Conservation (phyloP, 1,140 invertebrate genomes). For the Stegodyphus dumicola region DNA sequence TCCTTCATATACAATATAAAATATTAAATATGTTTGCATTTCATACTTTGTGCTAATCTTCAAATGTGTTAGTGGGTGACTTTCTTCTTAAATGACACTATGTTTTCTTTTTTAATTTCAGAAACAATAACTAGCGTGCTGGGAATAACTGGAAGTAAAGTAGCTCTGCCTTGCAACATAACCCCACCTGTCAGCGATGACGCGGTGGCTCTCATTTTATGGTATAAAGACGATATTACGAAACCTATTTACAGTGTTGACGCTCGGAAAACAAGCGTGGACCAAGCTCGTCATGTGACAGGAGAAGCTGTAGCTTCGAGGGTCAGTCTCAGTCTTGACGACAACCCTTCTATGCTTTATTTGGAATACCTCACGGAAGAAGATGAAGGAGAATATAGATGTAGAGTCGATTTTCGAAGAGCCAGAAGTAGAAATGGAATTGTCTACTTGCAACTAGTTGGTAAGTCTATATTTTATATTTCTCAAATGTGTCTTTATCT, state of each 20-base stretch:
- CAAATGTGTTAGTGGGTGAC: no score
- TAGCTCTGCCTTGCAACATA: slow-evolving; percentile 85
- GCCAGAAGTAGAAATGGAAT: slow-evolving; percentile 84
- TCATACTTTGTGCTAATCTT: no score
- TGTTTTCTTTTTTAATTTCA: slow-evolving; percentile 26
- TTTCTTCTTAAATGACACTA: neutral
- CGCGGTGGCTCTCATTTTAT: slow-evolving; percentile 88
- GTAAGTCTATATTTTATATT: slow-evolving; percentile 2
- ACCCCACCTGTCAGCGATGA: slow-evolving; percentile 79
- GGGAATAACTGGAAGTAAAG: slow-evolving; percentile 78
- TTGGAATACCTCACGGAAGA: slow-evolving; percentile 81
- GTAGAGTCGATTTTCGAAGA: slow-evolving; percentile 89
- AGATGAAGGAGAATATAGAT: slow-evolving; percentile 85
- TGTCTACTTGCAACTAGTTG: slow-evolving; percentile 38
- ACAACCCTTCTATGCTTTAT: slow-evolving; percentile 77
- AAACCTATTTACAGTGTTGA: slow-evolving; percentile 83
- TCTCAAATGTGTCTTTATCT: neutral
- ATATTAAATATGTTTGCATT: no score
- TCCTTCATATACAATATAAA: no score
- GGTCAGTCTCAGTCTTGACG: slow-evolving; percentile 50
- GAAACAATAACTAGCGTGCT: slow-evolving; percentile 56
- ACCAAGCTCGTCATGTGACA: slow-evolving; percentile 46
- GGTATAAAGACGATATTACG: slow-evolving; percentile 84
- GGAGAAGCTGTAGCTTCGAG: slow-evolving; percentile 21
- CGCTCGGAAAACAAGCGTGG: slow-evolving; percentile 48